Percentiles rank a stretch among this genome's conserved stretches.
phyloP scores from a whole-genome alignment of 2,797 vertebrate genomes.

The Neoniphon sammara region DNA sequence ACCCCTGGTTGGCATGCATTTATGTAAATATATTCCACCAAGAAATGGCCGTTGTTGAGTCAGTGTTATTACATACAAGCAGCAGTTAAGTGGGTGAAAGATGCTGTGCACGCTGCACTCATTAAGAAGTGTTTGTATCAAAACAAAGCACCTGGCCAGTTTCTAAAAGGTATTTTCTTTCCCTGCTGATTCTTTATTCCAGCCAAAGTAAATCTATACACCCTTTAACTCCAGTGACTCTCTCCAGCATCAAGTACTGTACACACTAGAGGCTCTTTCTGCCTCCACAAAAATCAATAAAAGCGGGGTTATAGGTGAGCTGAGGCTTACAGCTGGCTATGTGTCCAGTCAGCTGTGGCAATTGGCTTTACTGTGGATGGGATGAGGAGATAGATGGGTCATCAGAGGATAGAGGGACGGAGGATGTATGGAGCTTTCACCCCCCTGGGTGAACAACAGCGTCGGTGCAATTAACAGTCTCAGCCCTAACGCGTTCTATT shows the following conservation, averaged over 20 bases:
- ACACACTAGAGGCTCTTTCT: slow-evolving; percentile 16
- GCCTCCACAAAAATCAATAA: slow-evolving; percentile 28
- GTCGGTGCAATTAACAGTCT: slow-evolving; percentile 41
- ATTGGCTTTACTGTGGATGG: slow-evolving; percentile 45
- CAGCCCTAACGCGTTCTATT: slow-evolving; percentile 8
- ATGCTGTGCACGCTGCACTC: not conserved
- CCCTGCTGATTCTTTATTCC: not conserved
- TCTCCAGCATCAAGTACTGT: not conserved
- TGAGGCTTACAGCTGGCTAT: slow-evolving; percentile 26
- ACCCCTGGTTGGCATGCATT: slow-evolving; percentile 72
- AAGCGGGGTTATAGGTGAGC: slow-evolving; percentile 38
- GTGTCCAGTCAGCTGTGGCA: slow-evolving; percentile 35
- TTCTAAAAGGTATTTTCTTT: not conserved
- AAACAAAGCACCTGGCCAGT: no score
- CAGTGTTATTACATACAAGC: not conserved
- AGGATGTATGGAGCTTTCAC: slow-evolving; percentile 32
- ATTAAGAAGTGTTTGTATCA: not conserved
- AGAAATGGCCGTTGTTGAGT: slow-evolving; percentile 15
- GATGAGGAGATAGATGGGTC: slow-evolving; percentile 36
- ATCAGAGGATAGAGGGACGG: slow-evolving; percentile 1
- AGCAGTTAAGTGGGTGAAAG: not conserved
- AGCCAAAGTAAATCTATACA: not conserved
- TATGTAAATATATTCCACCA: slow-evolving; percentile 34
- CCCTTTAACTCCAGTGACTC: not conserved
- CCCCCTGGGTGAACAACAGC: slow-evolving; percentile 23